Percentiles rank a stretch among this genome's conserved stretches.
These are phyloP conservation scores for Xyrichtys novacula DNA, from an alignment of 2,797 vertebrate species.

Conservation along the genomic window DNA sequence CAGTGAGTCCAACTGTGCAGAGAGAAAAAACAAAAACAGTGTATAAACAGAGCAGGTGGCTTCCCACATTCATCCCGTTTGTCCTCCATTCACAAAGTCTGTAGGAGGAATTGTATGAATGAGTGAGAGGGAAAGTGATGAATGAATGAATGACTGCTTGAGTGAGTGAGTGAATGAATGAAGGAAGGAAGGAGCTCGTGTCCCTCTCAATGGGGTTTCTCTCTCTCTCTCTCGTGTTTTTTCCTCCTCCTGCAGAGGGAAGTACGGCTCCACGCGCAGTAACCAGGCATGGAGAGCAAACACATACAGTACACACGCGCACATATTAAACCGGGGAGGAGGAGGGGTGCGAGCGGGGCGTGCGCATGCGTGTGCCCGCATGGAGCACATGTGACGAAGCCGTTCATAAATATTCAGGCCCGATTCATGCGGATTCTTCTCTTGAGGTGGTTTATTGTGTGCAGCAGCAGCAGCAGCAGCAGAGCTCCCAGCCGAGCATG, in stretches of 20 bases:
- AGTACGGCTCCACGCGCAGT: constrained; percentile 61
- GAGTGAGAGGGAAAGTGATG: constrained; percentile 57
- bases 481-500: constrained; percentile 74
- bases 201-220: constrained; percentile 53
- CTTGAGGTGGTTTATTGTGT: constrained; percentile 78
- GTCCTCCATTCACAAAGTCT: constrained; percentile 59
- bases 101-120: constrained; percentile 63
- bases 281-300: constrained; percentile 60
- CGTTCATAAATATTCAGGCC: constrained; percentile 85
- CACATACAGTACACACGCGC: constrained; percentile 45
- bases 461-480: too few relatives aligned
- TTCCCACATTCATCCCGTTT: constrained; percentile 31
- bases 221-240: too few relatives aligned
- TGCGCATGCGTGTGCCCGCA: constrained; percentile 17
- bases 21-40: neutral
- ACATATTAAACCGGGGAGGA: neutral
- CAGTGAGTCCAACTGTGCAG: constrained; percentile 16
- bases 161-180: constrained; percentile 54
- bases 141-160: constrained; percentile 59
- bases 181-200: constrained; percentile 38
- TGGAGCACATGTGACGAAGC: constrained; percentile 73
- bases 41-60: constrained; percentile 27
- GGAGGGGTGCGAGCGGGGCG: neutral
- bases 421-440: constrained; percentile 81
- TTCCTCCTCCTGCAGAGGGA: constrained; percentile 45